Evolutionary conservation across 2,113 vertebrate species (phyloP).

Genomic region (Oryzias curvinotus): DNA sequence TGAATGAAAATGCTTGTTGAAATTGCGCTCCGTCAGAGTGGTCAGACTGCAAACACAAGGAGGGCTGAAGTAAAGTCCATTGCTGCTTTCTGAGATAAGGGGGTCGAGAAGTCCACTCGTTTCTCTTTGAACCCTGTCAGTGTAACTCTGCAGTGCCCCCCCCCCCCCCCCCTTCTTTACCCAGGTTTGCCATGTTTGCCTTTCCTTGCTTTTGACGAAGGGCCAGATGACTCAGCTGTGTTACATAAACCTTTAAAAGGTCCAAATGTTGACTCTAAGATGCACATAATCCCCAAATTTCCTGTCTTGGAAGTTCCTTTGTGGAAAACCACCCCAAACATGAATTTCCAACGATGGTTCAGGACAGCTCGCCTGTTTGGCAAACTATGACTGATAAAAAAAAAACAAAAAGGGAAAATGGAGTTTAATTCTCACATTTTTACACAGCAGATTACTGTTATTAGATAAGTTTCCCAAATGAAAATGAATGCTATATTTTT

Average conservation of each 20-base stretch:
- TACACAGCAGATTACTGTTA: not conserved
- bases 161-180: conserved; percentile 20
- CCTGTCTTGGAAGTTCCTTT: conserved; percentile 39
- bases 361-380: conserved; percentile 17
- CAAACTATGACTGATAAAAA: conserved; percentile 3
- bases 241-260: conserved; percentile 65
- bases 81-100: not conserved
- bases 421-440: conserved; percentile 6
- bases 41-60: not conserved
- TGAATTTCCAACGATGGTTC: conserved; percentile 21
- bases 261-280: conserved; percentile 64
- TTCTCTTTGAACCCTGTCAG: conserved; percentile 13
- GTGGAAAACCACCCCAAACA: conserved; percentile 34
- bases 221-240: conserved; percentile 74
- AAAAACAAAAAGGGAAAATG: not conserved
- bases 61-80: not conserved
- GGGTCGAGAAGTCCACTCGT: conserved; percentile 18
- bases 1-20: conserved; percentile 1
- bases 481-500: not conserved
- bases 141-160: conserved; percentile 6
- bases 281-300: conserved; percentile 64
- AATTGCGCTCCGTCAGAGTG: not conserved
- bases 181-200: conserved; percentile 43
- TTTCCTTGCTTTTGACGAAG: conserved; percentile 55
- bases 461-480: too few species aligned